Conservation (phyloP, 1,140 invertebrate genomes). For the Parapsyche elsis region DNA sequence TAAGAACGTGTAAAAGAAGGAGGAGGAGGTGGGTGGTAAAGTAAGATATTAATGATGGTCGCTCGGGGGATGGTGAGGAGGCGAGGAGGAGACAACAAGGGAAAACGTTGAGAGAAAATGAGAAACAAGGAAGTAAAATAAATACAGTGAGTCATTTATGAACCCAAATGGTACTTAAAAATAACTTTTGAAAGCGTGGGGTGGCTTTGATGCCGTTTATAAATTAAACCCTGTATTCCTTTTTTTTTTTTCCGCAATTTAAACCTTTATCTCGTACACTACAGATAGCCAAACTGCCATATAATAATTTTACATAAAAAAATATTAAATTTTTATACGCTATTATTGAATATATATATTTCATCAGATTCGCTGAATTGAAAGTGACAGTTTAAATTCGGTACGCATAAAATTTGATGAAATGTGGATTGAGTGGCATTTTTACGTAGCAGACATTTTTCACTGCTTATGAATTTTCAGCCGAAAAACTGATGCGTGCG, state of each 20-base stretch:
- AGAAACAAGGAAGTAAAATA: constrained; percentile 12
- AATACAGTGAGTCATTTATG: constrained; percentile 21
- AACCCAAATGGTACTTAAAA: constrained; percentile 4
- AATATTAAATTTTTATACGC: not conserved
- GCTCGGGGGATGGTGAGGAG: not conserved
- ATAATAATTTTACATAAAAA: not conserved
- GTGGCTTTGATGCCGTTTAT: not conserved
- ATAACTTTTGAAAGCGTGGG: not conserved
- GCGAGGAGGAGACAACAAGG: not conserved
- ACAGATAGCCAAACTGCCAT: not conserved
- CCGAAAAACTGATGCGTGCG: too few species aligned
- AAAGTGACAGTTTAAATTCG: too few species aligned
- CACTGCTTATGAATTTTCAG: too few species aligned
- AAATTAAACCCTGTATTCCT: not conserved
- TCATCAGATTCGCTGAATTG: not conserved
- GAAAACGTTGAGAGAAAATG: constrained; percentile 1
- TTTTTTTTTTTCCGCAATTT: not conserved
- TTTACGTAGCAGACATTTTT: too few species aligned
- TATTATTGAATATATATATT: not conserved
- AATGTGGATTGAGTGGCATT: too few species aligned
- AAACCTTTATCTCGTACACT: not conserved
- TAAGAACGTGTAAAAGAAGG: not conserved
- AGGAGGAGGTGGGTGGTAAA: not conserved
- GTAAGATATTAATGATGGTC: constrained; percentile 20
- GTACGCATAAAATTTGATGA: too few species aligned